phyloP scores from a whole-genome alignment of 2,888 invertebrate species.

The Cloeon dipterum region DNA sequence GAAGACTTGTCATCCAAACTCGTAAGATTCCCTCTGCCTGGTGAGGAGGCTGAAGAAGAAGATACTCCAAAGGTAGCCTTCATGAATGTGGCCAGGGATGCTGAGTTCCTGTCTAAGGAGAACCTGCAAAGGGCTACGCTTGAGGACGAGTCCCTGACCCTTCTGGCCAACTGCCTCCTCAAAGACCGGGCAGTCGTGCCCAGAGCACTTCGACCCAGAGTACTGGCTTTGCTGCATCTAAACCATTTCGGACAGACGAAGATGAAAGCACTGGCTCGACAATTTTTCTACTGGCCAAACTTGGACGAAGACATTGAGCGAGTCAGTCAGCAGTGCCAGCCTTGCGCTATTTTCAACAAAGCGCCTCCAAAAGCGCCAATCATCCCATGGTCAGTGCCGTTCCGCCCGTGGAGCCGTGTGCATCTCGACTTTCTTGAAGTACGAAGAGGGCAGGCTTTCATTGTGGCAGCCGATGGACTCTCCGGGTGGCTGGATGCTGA shows the following conservation, averaged over 20 bases:
- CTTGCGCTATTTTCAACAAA: slow-evolving; percentile 7
- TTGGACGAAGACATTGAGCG: slow-evolving; percentile 3
- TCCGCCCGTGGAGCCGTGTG: slow-evolving; percentile 8
- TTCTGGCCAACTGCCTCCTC: neutral
- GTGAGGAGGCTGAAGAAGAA: slow-evolving; percentile 11
- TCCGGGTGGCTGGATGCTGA: slow-evolving; percentile 9
- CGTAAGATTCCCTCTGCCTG: slow-evolving; percentile 12
- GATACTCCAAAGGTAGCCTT: slow-evolving; percentile 1
- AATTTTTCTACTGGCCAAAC: no score
- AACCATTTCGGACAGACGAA: slow-evolving; percentile 7
- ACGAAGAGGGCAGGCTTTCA: slow-evolving; percentile 8
- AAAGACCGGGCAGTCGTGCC: slow-evolving; percentile 7
- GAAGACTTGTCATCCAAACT: slow-evolving; percentile 12
- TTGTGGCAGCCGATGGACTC: slow-evolving; percentile 11
- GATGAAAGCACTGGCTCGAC: no score
- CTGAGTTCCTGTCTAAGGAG: neutral
- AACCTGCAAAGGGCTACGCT: neutral
- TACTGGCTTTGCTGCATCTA: slow-evolving; percentile 7
- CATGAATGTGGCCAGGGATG: neutral
- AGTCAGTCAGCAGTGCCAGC: slow-evolving; percentile 6
- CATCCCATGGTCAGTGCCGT: slow-evolving; percentile 9
- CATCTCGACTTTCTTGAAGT: slow-evolving; percentile 10
- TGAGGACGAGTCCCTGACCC: neutral
- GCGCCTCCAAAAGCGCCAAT: slow-evolving; percentile 7
- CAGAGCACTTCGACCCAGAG: slow-evolving; percentile 1